phyloP scores from a whole-genome alignment of 2,797 vertebrate genomes.

The Rousettus madagascariensis region DNA sequence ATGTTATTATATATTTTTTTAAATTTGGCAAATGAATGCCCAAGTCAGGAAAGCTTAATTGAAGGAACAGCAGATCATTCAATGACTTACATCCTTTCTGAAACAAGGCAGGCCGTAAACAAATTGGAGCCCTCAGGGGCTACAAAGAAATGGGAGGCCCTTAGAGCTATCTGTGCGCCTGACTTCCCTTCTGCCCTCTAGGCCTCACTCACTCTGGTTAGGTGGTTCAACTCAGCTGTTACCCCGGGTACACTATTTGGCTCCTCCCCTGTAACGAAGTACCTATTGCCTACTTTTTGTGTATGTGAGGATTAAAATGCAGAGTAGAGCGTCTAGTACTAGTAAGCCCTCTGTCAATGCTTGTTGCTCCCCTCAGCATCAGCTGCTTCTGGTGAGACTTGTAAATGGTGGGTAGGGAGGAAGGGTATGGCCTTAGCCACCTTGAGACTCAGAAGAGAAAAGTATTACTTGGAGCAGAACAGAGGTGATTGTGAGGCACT shows the following conservation, averaged over 20 bases:
- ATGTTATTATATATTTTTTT: neutral
- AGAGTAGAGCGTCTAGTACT: too few species aligned
- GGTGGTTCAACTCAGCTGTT: neutral
- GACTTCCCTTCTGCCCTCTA: neutral
- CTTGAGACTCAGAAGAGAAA: neutral
- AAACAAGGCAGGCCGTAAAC: neutral
- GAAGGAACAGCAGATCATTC: neutral
- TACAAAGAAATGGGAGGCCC: neutral
- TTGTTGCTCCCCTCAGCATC: neutral
- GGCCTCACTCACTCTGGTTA: neutral
- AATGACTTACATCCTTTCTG: neutral
- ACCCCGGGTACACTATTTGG: neutral
- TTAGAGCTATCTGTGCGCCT: accelerated
- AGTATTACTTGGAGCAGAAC: neutral
- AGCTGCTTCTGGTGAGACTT: neutral
- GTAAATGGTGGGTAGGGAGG: too few species aligned
- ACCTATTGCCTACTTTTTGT: neutral
- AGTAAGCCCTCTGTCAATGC: accelerated
- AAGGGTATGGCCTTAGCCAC: neutral
- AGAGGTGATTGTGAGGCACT: neutral
- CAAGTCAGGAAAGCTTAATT: neutral
- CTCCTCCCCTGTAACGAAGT: neutral
- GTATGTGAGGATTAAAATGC: neutral
- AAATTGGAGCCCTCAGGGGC: neutral
- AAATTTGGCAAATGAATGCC: neutral